phyloP scores from a whole-genome alignment of 92 coral and sea anemone species.

The Epizoanthus stellaris region DNA sequence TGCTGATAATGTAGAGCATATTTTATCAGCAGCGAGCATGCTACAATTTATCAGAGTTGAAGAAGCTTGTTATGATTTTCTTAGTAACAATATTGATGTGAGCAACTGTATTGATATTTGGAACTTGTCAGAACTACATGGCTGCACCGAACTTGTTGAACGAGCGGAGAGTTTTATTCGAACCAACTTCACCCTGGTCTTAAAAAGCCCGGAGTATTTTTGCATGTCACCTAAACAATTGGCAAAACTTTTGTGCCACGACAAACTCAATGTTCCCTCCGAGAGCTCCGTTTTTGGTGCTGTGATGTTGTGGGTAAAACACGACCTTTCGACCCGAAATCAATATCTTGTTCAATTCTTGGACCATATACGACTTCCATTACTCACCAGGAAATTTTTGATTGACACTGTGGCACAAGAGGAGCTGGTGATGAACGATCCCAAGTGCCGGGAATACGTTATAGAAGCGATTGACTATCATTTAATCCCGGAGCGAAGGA shows the following conservation, averaged over 20 bases:
- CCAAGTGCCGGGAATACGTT: conserved; percentile 80
- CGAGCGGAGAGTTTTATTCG: conserved; percentile 86
- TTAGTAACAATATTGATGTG: conserved; percentile 80
- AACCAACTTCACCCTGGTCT: conserved; percentile 78
- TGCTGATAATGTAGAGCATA: conserved; percentile 72
- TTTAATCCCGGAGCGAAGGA: conserved; percentile 90
- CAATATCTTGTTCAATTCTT: conserved; percentile 68
- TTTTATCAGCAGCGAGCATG: conserved; percentile 89
- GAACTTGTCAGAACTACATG: conserved; percentile 93
- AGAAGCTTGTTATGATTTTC: conserved; percentile 91
- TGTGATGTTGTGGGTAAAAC: conserved; percentile 81
- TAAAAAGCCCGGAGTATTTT: conserved; percentile 82
- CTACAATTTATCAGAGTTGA: conserved; percentile 87
- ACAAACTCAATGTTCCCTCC: conserved; percentile 87
- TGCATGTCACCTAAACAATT: conserved; percentile 75
- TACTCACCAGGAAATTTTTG: conserved; percentile 88
- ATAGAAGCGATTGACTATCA: conserved; percentile 94
- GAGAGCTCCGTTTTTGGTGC: conserved; percentile 91
- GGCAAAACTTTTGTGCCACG: conserved; percentile 76
- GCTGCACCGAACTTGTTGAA: conserved; percentile 66
- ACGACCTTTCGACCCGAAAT: conserved; percentile 73
- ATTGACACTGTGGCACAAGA: conserved; percentile 93
- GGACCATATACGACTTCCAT: conserved; percentile 90
- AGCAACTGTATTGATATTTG: conserved; percentile 88
- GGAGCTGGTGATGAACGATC: conserved; percentile 80